Evolutionary conservation across 2,113 vertebrate genomes (phyloP), one percentile per base, ranked within the genome.

Genomic region (Uria aalge): DNA sequence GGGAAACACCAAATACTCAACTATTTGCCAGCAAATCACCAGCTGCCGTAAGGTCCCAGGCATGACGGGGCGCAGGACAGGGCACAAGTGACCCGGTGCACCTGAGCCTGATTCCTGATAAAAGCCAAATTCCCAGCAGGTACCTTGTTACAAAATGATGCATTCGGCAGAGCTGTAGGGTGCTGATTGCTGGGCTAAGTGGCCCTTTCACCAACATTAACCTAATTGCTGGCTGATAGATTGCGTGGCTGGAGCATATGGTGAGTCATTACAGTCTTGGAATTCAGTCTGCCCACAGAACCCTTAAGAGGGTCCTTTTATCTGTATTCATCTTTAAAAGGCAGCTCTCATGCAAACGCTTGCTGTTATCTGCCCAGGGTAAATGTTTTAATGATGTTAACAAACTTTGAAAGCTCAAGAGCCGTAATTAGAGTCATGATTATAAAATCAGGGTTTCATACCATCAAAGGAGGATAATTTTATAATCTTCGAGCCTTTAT

Each of bases 361-460:
- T 95, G 96, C 97, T 97, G 98, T 97, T 98, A 94, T 78, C 98
- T 97, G 97, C 97, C 98, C 76, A 81, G 97, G 98, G 97, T 96
- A 98, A 98, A 98, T 96, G 97, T 97, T 98, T 97, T 98, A 98
- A 98, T 97, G 97, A 98, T 94, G 96, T 96, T 98, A 97, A 97
- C 96, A 97, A 97, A 98, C 97, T 97, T 97, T 30, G 97, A 98
- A 98, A 95, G 96, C 98, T 98, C 55, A 15, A 97, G 97, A 98
- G 97, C 93, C 27, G 9, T 98, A 97, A 98, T 95, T 97, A 98
- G 95, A 97, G 94, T 85, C 90, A 27, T 95, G 96, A 97, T 98
- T 97, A 97, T 95, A 94, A 97, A 98, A 97, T 97, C 97, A 96
- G 94, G 90, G 94, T 82, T 97, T 96, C 67, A 9, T 91, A 83